Evolutionary conservation across 2,113 vertebrate species (phyloP).

Genomic region (Uria lomvia): DNA sequence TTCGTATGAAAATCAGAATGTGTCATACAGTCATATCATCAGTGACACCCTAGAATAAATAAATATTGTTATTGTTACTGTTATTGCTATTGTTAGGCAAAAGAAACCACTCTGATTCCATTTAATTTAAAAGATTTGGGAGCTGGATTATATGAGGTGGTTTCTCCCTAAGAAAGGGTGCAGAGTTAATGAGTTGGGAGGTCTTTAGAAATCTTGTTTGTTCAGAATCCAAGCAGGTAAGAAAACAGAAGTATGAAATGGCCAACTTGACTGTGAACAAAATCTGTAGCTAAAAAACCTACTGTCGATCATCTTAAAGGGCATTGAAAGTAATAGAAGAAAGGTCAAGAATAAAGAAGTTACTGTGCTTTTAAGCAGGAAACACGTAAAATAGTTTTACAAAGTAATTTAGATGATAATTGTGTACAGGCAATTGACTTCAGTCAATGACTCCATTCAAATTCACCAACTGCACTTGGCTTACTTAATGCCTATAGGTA

Average conservation of each 20-base stretch:
- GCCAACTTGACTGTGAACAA: neutral
- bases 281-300: neutral
- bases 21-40: neutral
- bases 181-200: neutral
- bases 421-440: neutral
- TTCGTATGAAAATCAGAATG: neutral
- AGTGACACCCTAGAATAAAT: neutral
- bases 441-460: neutral
- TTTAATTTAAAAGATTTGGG: neutral
- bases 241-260: neutral
- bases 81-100: neutral
- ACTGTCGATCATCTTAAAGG: neutral
- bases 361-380: neutral
- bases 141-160: neutral
- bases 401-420: slow-evolving; percentile 16
- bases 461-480: neutral
- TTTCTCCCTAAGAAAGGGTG: neutral
- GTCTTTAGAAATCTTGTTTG: neutral
- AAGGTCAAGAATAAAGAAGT: neutral
- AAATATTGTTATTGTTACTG: neutral
- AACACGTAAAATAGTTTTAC: neutral
- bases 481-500: neutral
- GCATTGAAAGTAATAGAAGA: neutral
- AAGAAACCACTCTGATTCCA: neutral
- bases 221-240: neutral